Evolutionary conservation across 2,113 vertebrate species (phyloP).

Genomic region (Tonatia bakeri): DNA sequence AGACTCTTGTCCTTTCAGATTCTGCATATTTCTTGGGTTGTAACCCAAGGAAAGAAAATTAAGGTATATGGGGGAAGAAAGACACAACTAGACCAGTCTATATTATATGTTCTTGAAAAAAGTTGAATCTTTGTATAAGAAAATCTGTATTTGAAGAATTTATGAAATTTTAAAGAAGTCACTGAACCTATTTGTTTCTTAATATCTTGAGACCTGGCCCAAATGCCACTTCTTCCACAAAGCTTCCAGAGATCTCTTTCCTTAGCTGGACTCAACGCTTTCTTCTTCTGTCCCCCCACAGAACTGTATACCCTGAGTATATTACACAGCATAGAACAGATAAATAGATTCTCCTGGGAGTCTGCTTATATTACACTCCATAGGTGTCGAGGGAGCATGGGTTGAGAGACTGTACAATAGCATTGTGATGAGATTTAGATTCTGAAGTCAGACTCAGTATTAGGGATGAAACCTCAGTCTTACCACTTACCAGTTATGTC

Average conservation of each 20-base stretch:
- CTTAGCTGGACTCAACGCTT: conserved; percentile 19
- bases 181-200: background rate
- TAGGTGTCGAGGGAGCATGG: background rate
- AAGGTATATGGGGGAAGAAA: background rate
- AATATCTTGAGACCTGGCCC: conserved; percentile 9
- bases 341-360: too few species aligned
- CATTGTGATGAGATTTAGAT: background rate
- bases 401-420: background rate
- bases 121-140: background rate
- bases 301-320: background rate
- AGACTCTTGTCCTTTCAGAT: background rate
- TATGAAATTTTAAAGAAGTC: conserved; percentile 34
- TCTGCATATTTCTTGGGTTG: background rate
- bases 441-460: background rate
- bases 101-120: background rate
- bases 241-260: background rate
- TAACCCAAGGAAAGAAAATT: background rate
- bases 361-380: too few species aligned
- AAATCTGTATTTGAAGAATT: conserved; percentile 31
- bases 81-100: background rate
- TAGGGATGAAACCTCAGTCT: background rate
- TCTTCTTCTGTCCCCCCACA: background rate
- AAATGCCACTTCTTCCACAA: conserved; percentile 36
- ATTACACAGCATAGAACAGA: rapidly evolving
- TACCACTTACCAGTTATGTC: background rate